These are phyloP conservation scores for Acronicta alni DNA, from an alignment of 2,888 invertebrate genomes.

Conservation along the genomic window DNA sequence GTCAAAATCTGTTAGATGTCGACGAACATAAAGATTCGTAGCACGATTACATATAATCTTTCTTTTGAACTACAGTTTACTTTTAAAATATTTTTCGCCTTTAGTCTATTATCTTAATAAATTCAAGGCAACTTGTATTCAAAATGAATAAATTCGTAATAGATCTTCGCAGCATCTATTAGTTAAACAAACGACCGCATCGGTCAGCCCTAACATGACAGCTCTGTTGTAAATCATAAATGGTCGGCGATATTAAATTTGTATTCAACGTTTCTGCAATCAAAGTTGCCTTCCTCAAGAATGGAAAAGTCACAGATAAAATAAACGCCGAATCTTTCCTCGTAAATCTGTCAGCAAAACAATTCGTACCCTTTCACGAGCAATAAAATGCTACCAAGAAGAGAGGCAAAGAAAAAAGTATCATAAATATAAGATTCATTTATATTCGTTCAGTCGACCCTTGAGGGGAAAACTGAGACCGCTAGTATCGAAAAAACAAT, in stretches of 20 bases:
- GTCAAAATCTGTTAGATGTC: too few relatives aligned
- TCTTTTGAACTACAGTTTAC: neutral
- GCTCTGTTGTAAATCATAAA: conserved; percentile 61
- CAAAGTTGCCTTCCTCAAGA: conserved; percentile 70
- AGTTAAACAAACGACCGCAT: conserved; percentile 36
- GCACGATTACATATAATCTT: neutral
- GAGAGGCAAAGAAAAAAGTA: conserved; percentile 85
- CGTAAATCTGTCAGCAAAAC: conserved; percentile 89
- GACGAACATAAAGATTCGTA: neutral
- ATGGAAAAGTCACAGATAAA: conserved; percentile 81
- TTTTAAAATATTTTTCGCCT: neutral
- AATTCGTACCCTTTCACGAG: conserved; percentile 89
- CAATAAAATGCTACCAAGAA: conserved; percentile 87
- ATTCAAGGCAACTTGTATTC: neutral
- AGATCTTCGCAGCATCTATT: conserved; percentile 37
- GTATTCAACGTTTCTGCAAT: conserved; percentile 66
- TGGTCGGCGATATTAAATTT: conserved; percentile 63
- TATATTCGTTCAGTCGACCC: conserved; percentile 86
- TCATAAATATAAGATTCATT: conserved; percentile 89
- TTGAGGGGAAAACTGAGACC: conserved; percentile 76
- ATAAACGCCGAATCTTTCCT: conserved; percentile 86
- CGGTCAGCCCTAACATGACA: conserved; percentile 44
- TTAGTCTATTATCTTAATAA: neutral
- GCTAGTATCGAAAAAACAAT: conserved; percentile 72
- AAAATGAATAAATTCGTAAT: conserved; percentile 32